Base-by-base conservation (phyloP, 2,888 invertebrate genomes). In the Idaea dimidiata region DNA sequence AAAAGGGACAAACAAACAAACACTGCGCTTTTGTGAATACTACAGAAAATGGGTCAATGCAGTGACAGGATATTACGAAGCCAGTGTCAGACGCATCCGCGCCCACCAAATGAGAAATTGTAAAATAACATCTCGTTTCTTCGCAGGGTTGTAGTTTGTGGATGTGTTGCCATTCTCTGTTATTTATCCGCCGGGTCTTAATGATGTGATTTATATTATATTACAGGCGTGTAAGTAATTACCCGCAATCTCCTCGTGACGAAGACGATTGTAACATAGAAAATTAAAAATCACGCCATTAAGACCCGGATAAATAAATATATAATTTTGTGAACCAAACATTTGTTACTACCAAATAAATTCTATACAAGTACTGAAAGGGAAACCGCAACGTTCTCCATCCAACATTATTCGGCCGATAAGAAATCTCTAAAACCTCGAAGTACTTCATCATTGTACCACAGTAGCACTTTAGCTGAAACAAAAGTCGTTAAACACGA, bases 41-140 rank as follows among this genome's bases (percentile, higher is more conserved):
- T 73, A 70, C 74, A 77, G 77, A 80, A 84, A 84, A 80, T 81
- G 78, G 87, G 86, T 84, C 86, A 82, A 76, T 79, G 77, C 74
- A 77, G 78, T 79, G 83, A 84, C 91, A 89, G 91, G 91, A 91
- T 90, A 91, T 91, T 91, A 87, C 89, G 81, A 82, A 87, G 82
- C 88, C 87, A 80, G 72, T 76, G 89, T 88, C 90, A 87, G 79
- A 79, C 78, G 81, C 88, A 88, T 76, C 84, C 86, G 84, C 80
- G 83, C 81, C 80, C 78, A 81, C 83, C 80, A 87, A 89, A 90
- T 89, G 89, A 90, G 88, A 88, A 88, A 89, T 86, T 83, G 83
- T 81, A 80, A 76, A 83, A 84, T 84, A 78, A 72, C 71, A 72
- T 66, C 66, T 43, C 10, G 14, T 14, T 43, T 43, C 43, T 43